Percentiles rank a stretch among this genome's conserved stretches.
Evolutionary conservation across 2,888 invertebrate genomes (phyloP).

Genomic region (Clostera curtula): DNA sequence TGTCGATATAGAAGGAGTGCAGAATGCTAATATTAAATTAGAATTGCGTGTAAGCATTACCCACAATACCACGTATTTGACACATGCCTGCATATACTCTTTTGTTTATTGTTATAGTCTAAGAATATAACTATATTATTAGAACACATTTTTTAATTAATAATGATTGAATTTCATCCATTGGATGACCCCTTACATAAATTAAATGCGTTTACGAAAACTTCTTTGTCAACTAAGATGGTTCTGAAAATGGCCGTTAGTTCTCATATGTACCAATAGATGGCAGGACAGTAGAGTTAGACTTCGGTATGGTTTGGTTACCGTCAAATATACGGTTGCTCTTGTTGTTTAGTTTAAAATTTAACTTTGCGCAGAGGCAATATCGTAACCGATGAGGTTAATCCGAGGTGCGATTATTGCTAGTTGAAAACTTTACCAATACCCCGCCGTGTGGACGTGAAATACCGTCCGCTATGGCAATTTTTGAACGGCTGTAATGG

Average conservation of each 20-base stretch:
- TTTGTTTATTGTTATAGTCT: no score
- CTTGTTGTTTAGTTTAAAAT: not conserved
- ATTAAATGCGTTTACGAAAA: not conserved
- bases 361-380: conserved; percentile 93
- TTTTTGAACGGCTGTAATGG: conserved; percentile 53
- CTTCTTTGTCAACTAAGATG: not conserved
- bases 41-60: no score
- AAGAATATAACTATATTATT: no score
- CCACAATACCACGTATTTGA: no score
- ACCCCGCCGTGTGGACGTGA: conserved; percentile 65
- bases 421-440: conserved; percentile 89
- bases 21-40: no score
- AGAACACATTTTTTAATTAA: no score
- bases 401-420: conserved; percentile 93
- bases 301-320: conserved; percentile 36
- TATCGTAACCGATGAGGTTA: conserved; percentile 94
- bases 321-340: conserved; percentile 1
- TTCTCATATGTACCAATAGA: conserved; percentile 29
- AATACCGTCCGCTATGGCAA: conserved; percentile 64
- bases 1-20: no score
- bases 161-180: no score
- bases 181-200: no score
- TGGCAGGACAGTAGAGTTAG: conserved; percentile 34
- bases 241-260: no score
- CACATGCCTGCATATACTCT: no score